Base-by-base conservation (phyloP, 2,797 vertebrate genomes). In the Melopsittacus undulatus region DNA sequence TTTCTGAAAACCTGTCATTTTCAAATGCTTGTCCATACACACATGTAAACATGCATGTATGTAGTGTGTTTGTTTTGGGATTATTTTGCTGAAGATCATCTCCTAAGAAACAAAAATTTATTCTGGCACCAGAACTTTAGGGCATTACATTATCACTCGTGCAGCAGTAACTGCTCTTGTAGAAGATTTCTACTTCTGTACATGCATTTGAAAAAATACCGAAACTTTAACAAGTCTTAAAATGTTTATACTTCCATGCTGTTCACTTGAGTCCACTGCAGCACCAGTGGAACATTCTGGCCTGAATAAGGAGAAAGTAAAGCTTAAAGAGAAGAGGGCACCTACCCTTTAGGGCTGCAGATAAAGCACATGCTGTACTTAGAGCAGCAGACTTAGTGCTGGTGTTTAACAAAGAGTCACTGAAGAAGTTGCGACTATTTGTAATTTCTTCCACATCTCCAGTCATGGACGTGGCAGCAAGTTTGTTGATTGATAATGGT, bases 71-170 rank as follows among this genome's bases (percentile, higher is more conserved):
- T 81, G 18, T 22, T 64, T 94, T 80, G 68, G 32, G 26, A 42
- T 83, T 72, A 20, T 67, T 81, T 90, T 90, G 45, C 63, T 52
- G 40, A 63, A 51, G 22, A 81, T 68, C 3, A 5, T 59, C 10
- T 75, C 23, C 32, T 63, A 43, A 9, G 43, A 76, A 80, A 79
- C 8, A 70, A 86, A 82, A 90, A 26, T 34, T 8, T 62, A 59
- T 73, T 61, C 26, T 11, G 34, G 3, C 42, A 73, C 6, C 11
- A n/a, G 52, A 74, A 45, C 9, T 52, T 72, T 6, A 49, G 30
- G 40, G 5, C 7, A 1, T 75, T 2, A 7, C 1, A 0, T 63
- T 83, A 42, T 38, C 0, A 0, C 17, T 93, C 6, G 26, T 70
- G 46, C 2, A 1, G 9, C 46, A 82, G 43, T 45, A 78, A 2